phyloP scores from a whole-genome alignment of 2,888 invertebrate species.

The Toxonevra muliebris region DNA sequence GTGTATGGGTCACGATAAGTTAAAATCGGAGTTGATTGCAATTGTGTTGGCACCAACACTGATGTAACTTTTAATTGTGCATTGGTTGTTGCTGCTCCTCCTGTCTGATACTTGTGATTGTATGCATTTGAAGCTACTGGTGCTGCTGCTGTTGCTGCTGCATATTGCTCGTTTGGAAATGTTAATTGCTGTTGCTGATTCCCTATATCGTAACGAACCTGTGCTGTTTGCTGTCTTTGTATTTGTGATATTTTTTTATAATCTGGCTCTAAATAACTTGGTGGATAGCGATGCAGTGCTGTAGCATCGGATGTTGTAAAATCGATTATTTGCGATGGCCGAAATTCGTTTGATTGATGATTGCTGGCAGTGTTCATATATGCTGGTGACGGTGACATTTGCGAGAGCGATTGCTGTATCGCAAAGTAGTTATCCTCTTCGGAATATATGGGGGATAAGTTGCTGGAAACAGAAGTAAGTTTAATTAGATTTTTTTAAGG shows the following conservation, averaged over 20 bases:
- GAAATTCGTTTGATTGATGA: conserved; percentile 43
- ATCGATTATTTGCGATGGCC: conserved; percentile 54
- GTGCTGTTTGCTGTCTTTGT: conserved; percentile 13
- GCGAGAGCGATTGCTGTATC: conserved; percentile 36
- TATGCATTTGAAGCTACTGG: conserved; percentile 1
- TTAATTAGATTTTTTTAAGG: not conserved
- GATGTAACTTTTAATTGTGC: conserved; percentile 3
- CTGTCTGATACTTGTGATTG: conserved; percentile 12
- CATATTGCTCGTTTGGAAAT: conserved; percentile 39
- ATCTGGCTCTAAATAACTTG: conserved; percentile 46
- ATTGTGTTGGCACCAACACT: conserved; percentile 44
- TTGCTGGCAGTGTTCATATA: not conserved
- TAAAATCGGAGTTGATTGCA: conserved; percentile 53
- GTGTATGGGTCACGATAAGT: conserved; percentile 57
- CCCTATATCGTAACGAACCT: conserved; percentile 30
- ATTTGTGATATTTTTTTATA: conserved; percentile 27
- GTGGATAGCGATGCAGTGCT: conserved; percentile 42
- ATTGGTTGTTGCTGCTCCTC: conserved; percentile 22
- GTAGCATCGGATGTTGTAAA: conserved; percentile 56
- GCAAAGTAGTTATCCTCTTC: conserved; percentile 45
- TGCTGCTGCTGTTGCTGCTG: conserved; percentile 8
- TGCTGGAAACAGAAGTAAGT: not conserved
- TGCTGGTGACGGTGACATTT: not conserved
- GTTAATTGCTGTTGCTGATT: conserved; percentile 32
- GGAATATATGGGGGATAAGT: conserved; percentile 3